These are phyloP conservation scores for Pelobates fuscus DNA, from an alignment of 2,113 vertebrate genomes.

Conservation along the genomic window DNA sequence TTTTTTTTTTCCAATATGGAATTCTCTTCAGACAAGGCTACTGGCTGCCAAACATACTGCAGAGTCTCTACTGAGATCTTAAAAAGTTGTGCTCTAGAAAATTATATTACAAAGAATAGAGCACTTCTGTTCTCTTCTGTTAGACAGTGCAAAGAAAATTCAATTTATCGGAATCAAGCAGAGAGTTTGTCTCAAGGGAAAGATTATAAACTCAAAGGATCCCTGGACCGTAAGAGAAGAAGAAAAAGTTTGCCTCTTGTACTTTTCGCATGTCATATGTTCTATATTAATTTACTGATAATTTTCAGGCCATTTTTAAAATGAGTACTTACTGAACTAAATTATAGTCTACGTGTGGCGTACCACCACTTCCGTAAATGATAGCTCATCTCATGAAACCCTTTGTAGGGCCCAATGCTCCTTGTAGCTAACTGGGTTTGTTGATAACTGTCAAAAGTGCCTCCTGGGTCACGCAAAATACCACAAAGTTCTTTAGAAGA, in stretches of 20 bases:
- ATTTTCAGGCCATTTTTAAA: no score
- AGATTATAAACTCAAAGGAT: constrained; percentile 18
- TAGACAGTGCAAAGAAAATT: constrained; percentile 17
- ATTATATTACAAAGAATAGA: constrained; percentile 10
- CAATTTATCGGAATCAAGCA: constrained; percentile 18
- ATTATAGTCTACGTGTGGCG: no score
- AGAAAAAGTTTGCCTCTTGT: constrained; percentile 13
- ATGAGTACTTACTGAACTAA: no score
- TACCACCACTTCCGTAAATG: no score
- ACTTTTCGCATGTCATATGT: constrained; percentile 26
- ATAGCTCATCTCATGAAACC: no score
- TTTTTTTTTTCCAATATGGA: not conserved
- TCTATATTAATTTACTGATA: no score
- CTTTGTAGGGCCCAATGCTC: no score
- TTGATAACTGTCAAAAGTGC: no score
- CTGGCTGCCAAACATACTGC: not conserved
- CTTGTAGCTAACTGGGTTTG: no score
- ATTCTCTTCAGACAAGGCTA: not conserved
- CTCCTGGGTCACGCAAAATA: no score
- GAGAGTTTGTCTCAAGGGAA: not conserved
- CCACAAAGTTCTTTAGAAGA: no score
- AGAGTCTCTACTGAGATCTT: not conserved
- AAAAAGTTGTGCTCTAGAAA: not conserved
- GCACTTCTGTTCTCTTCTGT: constrained; percentile 4
- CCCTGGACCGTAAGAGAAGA: constrained; percentile 1